Evolutionary conservation across 2,797 vertebrate genomes (phyloP).

Genomic region (Pagetopsis macropterus): DNA sequence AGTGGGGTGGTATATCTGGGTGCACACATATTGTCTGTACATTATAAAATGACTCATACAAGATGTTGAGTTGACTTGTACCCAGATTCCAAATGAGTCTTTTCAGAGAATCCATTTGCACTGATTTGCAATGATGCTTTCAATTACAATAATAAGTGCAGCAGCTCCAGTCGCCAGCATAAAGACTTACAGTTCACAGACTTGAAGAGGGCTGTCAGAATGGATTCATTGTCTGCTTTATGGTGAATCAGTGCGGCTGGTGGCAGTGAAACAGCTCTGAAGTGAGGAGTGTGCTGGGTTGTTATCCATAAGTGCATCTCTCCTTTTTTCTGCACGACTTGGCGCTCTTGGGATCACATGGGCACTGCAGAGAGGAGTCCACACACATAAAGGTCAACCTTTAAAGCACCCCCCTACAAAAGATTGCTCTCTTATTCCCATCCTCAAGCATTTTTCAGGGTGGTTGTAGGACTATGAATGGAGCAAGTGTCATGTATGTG

Average conservation of each 20-base stretch:
- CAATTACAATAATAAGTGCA: slow-evolving; percentile 54
- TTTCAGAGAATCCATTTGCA: slow-evolving; percentile 30
- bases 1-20: slow-evolving; percentile 23
- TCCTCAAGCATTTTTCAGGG: too few species aligned
- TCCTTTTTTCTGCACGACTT: slow-evolving; percentile 51
- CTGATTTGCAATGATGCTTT: slow-evolving; percentile 52
- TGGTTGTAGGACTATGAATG: too few species aligned
- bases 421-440: too few species aligned
- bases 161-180: slow-evolving; percentile 30
- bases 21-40: slow-evolving; percentile 3
- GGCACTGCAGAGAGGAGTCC: slow-evolving; percentile 40
- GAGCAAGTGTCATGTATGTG: too few species aligned
- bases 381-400: slow-evolving; percentile 60
- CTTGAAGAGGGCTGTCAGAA: slow-evolving; percentile 58
- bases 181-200: slow-evolving; percentile 43
- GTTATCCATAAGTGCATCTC: slow-evolving; percentile 67
- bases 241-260: slow-evolving; percentile 61
- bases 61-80: slow-evolving; percentile 38
- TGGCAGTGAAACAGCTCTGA: slow-evolving; percentile 63
- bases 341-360: slow-evolving; percentile 31
- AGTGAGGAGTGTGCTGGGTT: slow-evolving; percentile 58
- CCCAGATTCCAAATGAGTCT: slow-evolving; percentile 39
- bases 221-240: slow-evolving; percentile 64
- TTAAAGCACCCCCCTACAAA: not conserved
- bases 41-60: slow-evolving; percentile 5